Conservation (phyloP, 2,797 vertebrate species). For the Salmo trutta region DNA sequence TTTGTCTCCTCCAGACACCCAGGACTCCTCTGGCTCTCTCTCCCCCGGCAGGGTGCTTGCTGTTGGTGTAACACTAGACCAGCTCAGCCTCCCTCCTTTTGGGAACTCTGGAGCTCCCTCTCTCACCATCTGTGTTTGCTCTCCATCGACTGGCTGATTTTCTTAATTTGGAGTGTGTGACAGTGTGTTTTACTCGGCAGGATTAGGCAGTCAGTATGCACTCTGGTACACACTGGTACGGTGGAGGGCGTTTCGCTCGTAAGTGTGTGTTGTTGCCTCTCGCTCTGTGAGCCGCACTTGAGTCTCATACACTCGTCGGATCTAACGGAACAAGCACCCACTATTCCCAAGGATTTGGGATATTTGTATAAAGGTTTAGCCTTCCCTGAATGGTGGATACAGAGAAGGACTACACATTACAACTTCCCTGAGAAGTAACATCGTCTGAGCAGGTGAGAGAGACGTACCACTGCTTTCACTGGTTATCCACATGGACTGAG, state of each 20-base stretch:
- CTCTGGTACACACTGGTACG: neutral
- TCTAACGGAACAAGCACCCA: neutral
- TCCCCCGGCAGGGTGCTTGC: slow-evolving; percentile 21
- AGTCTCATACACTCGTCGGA: neutral
- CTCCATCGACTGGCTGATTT: neutral
- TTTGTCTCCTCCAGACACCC: neutral
- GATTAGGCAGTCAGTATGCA: neutral
- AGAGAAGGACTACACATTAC: neutral
- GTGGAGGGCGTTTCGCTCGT: neutral
- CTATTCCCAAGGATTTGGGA: neutral
- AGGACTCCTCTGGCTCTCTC: slow-evolving; percentile 3
- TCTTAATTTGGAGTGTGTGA: neutral
- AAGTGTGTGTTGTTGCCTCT: neutral
- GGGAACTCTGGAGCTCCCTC: slow-evolving; percentile 8
- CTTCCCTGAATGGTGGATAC: neutral
- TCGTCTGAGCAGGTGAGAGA: slow-evolving; percentile 1
- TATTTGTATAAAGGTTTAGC: neutral
- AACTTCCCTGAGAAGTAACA: neutral
- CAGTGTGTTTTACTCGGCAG: neutral
- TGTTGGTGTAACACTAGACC: slow-evolving; percentile 2
- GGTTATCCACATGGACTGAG: neutral
- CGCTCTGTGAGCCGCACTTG: neutral
- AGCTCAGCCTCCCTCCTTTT: neutral
- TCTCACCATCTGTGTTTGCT: neutral
- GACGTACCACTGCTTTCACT: neutral